Base-by-base conservation (phyloP, 1,140 invertebrate species). In the Drosophila tsacasi region DNA sequence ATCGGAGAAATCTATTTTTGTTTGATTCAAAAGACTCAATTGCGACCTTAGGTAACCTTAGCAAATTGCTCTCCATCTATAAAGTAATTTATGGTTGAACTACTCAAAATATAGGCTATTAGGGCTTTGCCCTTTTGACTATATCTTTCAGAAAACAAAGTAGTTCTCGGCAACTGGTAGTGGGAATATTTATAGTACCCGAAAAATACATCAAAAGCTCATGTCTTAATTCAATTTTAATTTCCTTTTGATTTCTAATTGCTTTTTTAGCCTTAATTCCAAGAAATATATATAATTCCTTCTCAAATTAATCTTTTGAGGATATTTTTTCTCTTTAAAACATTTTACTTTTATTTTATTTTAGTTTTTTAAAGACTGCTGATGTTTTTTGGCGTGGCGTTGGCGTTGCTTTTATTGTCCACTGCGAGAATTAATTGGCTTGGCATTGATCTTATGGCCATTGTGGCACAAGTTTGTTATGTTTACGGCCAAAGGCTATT, bases 361-460 rank as follows among this genome's bases (percentile, higher is more conserved):
- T 40, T 40, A 49, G 40, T 54, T 40, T 37, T 23, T 23, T 37
- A 10, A 37, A 8, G 30, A 7, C 27, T 54, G 30, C 30, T 35
- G 35, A 57, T 40, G 42, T 39, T 6, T 55, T 65, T 61, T 75
- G 23, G 15, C 44, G 8, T 10, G 32, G 72, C 69, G 64, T 78
- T 78, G 75, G 64, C 57, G 75, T 77, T 52, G 30, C 58, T 30
- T 75, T 75, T 73, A 71, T 76, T 58, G 75, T 79, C 78, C 71
- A 81, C 65, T 63, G 54, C 37, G 79, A 71, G 27, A 90, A 85
- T 85, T 82, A 90, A 89, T 90, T 81, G 71, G 21, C 47, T 69
- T 81, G 81, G 58, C 85, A 89, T 90, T 90, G 85, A 90, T 85
- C 71, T 89, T 75, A 57, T 84, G 69, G 77, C 44, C 73, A 80